A percentile compares a stretch with the other conserved stretches of the same genome.
Evolutionary conservation across 2,113 vertebrate species (phyloP).

Genomic region (Picathartes gymnocephalus): DNA sequence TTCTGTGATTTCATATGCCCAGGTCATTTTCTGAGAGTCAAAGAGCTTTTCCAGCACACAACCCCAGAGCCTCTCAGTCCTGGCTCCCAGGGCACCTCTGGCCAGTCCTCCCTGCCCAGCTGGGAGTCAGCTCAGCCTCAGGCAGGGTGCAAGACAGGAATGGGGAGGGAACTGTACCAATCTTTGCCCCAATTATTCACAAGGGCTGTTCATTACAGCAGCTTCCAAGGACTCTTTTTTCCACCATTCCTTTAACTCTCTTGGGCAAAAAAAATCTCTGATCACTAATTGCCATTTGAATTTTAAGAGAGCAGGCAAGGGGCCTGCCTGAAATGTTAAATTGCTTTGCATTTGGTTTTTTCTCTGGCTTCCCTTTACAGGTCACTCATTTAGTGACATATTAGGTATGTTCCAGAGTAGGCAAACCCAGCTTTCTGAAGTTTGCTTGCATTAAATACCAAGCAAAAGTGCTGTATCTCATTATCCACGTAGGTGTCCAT

Average conservation of each 20-base stretch:
- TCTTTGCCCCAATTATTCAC: not conserved
- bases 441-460: not conserved
- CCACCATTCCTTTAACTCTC: not conserved
- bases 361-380: not conserved
- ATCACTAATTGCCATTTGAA: not conserved
- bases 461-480: not conserved
- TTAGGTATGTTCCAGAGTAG: not conserved
- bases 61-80: not conserved
- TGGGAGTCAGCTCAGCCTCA: not conserved
- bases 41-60: not conserved
- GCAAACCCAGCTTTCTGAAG: not conserved
- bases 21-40: not conserved
- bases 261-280: not conserved
- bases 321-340: not conserved
- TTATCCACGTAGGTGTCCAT: not conserved
- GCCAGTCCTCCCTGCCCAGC: not conserved
- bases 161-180: fast-evolving
- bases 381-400: not conserved
- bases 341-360: not conserved
- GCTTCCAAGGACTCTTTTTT: not conserved
- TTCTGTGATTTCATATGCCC: not conserved
- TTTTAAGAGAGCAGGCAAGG: not conserved
- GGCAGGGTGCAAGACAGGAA: not conserved
- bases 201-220: not conserved
- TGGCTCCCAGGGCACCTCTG: not conserved